Base-by-base conservation (phyloP, 2,797 vertebrate genomes). In the Hipposideros larvatus region DNA sequence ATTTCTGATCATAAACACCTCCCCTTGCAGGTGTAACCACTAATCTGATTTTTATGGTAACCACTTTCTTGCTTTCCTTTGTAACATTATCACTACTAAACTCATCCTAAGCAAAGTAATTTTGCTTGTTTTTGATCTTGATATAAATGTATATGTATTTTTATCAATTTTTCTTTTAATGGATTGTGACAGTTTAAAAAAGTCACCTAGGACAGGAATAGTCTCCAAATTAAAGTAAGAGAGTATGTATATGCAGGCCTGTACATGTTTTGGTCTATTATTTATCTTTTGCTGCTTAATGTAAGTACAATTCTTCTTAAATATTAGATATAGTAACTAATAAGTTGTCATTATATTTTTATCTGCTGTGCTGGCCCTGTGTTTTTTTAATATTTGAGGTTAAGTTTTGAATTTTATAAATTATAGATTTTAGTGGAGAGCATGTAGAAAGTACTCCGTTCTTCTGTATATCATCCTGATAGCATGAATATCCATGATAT, bases 121-220 rank as follows among this genome's bases (percentile, higher is more conserved):
- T 92, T 75, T 95, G 21, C 74, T 51, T 87, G 21, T 43, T 95
- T 91, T 87, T 79, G 15, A 51, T 92, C 18, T 88, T 92, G 82
- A 59, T 90, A 43, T 85, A 90, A 70, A 22, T 82, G 2, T n/a
- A 93, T 18, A 4, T 89, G 21, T 16, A 5, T 92, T 89, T 94
- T 80, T 78, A 66, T 53, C 96, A 46, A 53, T 86, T 87, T 95
- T 95, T 91, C 21, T 96, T 94, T 92, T 86, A 83, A 43, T 96
- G 57, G 13, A 43, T 78, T 79, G 7, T 92, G 63, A 28, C 34
- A 34, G 43, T 74, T 68, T 96, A 19, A 57, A 80, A 90, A 85
- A n/a, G 24, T 84, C 13, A 55, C 4, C 1, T 68, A 59, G 31
- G 43, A 93, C 31, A 61, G 70, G 24, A 92, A 34, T 90, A 78